A percentile compares a stretch with the other conserved stretches of the same genome.
Conservation (phyloP, 2,888 invertebrate genomes). For the Drosophila recens region DNA sequence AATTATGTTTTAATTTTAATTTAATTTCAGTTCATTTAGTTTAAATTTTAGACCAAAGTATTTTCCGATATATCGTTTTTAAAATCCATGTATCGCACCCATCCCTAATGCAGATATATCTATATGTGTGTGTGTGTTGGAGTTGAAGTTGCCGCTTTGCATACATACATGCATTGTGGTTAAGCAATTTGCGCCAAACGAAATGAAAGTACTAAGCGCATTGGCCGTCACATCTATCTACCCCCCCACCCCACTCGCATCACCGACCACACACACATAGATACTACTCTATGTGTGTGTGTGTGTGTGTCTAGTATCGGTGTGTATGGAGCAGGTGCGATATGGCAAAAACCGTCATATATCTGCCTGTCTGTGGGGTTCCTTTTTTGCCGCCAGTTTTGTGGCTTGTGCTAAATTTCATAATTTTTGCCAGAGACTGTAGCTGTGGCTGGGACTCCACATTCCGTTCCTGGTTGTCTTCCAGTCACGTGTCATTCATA, state of each 20-base stretch:
- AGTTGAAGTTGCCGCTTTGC: constrained; percentile 17
- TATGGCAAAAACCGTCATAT: constrained; percentile 64
- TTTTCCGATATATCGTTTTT: too few species aligned
- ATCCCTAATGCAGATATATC: not conserved
- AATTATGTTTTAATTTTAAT: too few species aligned
- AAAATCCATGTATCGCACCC: not conserved
- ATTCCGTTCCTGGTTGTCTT: constrained; percentile 48
- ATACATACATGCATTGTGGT: constrained; percentile 67
- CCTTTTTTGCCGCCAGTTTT: constrained; percentile 33
- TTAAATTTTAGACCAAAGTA: too few species aligned
- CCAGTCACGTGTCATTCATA: constrained; percentile 78
- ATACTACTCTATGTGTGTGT: not conserved
- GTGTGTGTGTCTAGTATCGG: constrained; percentile 11
- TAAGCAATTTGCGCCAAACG: constrained; percentile 77
- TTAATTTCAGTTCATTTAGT: too few species aligned
- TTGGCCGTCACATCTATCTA: constrained; percentile 62
- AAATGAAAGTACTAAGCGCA: constrained; percentile 78
- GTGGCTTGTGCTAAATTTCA: constrained; percentile 79
- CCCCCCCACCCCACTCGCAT: not conserved
- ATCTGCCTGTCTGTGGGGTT: constrained; percentile 32
- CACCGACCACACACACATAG: not conserved
- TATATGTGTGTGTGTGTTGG: constrained; percentile 9
- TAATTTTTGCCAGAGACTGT: constrained; percentile 62
- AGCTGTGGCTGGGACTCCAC: constrained; percentile 12
- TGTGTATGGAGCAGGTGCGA: constrained; percentile 74